These are phyloP conservation scores for Coremacera marginata DNA, from an alignment of 2,888 invertebrate genomes.

Conservation along the genomic window DNA sequence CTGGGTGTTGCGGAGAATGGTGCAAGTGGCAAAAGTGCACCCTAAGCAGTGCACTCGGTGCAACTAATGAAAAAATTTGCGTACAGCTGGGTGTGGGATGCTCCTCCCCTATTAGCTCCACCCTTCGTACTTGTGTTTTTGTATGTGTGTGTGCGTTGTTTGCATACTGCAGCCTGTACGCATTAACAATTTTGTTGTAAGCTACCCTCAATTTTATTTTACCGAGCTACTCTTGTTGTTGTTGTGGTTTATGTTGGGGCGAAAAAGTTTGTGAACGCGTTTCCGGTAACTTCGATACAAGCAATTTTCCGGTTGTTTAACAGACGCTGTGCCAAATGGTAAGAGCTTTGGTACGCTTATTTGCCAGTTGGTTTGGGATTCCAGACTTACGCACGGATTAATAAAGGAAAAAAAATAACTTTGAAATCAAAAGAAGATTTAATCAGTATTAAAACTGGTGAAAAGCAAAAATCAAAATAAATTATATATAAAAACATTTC, in stretches of 20 bases:
- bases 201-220: slow-evolving; percentile 20
- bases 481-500: neutral
- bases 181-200: slow-evolving; percentile 9
- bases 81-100: neutral
- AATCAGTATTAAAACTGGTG: neutral
- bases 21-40: neutral
- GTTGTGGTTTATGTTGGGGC: slow-evolving; percentile 40
- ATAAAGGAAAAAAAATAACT: neutral
- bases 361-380: neutral
- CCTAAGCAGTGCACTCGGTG: neutral
- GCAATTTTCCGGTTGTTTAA: slow-evolving; percentile 35
- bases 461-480: neutral
- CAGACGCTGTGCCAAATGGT: neutral
- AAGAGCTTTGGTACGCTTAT: neutral
- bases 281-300: slow-evolving; percentile 47
- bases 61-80: slow-evolving; percentile 28
- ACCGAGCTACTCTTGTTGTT: slow-evolving; percentile 10
- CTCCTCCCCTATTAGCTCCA: neutral
- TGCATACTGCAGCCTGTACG: neutral
- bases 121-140: neutral
- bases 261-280: slow-evolving; percentile 1
- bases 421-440: neutral
- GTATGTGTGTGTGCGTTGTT: neutral
- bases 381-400: neutral
- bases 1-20: neutral